Conservation (phyloP, 92 coral and sea anemone species). For the Parazoanthus darwini region DNA sequence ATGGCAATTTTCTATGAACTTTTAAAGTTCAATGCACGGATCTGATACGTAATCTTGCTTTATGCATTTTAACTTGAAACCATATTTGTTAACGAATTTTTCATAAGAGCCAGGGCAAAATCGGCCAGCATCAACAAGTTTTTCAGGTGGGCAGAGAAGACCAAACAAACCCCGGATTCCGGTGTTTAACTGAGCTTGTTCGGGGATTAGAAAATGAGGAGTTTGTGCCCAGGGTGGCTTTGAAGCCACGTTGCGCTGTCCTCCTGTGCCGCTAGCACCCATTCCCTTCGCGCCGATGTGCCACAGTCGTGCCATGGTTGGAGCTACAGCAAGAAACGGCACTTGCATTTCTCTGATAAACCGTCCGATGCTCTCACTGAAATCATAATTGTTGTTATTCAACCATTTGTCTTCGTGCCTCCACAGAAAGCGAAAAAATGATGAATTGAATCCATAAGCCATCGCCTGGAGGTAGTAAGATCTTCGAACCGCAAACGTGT, state of each 20-base stretch:
- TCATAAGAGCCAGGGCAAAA: no score
- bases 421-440: constrained; percentile 34
- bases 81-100: no score
- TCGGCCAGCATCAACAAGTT: no score
- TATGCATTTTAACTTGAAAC: no score
- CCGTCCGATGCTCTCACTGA: constrained; percentile 36
- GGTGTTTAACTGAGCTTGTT: background rate
- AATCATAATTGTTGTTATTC: constrained; percentile 32
- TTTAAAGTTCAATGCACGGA: no score
- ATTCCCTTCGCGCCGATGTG: constrained; percentile 27
- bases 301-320: constrained; percentile 49
- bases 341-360: background rate
- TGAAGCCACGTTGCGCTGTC: background rate
- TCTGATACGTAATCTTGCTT: no score
- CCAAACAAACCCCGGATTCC: background rate
- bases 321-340: constrained; percentile 9
- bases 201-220: background rate
- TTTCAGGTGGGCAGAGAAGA: no score
- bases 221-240: background rate
- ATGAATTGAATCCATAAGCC: constrained; percentile 46
- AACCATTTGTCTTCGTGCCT: constrained; percentile 40
- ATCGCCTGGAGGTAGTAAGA: constrained; percentile 38
- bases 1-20: no score
- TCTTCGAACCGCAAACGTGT: constrained; percentile 49
- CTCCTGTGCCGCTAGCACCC: no score